Evolutionary conservation across 2,888 invertebrate genomes (phyloP), one percentile per base, ranked within the genome.

Genomic region (Drepana falcataria): DNA sequence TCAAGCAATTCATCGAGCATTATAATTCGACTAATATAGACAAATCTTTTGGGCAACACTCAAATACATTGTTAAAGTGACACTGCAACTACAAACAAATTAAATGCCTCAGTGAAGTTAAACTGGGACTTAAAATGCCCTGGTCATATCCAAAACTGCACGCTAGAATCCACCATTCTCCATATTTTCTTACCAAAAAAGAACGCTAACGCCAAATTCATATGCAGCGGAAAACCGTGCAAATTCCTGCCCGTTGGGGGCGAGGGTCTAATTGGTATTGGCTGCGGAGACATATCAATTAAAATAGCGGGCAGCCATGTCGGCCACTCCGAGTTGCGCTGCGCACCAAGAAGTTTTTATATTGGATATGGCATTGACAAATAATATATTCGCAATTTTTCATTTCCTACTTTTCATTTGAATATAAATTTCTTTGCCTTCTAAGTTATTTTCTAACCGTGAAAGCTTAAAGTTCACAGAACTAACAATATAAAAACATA

Each of bases 201-300:
- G 21, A 9, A 9, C 9, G 44, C 44, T 44, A 3, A 44, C 9
- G 9, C 44, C 44, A 41, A 51, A 51, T 51, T 51, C 51, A n/a
- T 34, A 49, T 49, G 51, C 34, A 51, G 51, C 40, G 33, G 41
- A 41, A 21, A 37, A 37, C 33, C 40, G 34, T 33, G 44, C 44
- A 44, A 44, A 44, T 44, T 44, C 44, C 44, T 44, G 9, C 3
- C 7, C 44, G 44, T 44, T 44, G 51, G 49, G 4, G 49, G 37
- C 37, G 59, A 64, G 62, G 54, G 64, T 61, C 63, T 75, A 74
- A 80, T 81, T 75, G 77, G 75, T 76, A 78, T 71, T 67, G 76
- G 64, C 72, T 74, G 72, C 58, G 68, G 70, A 79, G 85, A 87
- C 86, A 85, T 85, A 87, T 85, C 87, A 87, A 88, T 87, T 87